Conservation (phyloP, 2,113 vertebrate species). For the Ictalurus furcatus region DNA sequence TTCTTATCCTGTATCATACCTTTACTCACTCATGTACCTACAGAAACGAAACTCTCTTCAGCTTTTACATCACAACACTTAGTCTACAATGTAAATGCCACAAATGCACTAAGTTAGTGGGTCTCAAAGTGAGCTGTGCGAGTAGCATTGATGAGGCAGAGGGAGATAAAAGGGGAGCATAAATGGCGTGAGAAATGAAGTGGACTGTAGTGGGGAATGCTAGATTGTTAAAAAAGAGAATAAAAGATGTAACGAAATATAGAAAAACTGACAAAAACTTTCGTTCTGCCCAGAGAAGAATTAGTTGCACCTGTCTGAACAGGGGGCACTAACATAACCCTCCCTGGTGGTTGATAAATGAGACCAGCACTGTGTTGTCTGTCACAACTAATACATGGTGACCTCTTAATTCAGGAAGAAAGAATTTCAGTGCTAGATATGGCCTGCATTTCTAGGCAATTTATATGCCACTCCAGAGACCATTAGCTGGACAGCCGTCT, state of each 20-base stretch:
- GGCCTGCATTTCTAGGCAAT: too few species aligned
- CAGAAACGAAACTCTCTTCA: neutral
- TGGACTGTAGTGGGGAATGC: neutral
- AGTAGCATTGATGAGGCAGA: neutral
- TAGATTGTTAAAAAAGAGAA: neutral
- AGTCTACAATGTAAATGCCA: neutral
- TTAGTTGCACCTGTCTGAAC: too few species aligned
- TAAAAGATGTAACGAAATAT: neutral
- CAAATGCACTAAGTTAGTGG: neutral
- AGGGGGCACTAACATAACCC: too few species aligned
- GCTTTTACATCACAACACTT: neutral
- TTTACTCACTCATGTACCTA: neutral
- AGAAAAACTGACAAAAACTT: neutral
- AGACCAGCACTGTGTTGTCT: too few species aligned
- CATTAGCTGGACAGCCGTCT: too few species aligned
- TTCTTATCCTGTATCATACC: slow-evolving; percentile 30
- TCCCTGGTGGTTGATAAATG: too few species aligned
- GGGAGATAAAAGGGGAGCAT: neutral
- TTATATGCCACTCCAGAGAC: too few species aligned
- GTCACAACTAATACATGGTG: too few species aligned
- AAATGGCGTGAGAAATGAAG: neutral
- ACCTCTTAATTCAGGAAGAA: too few species aligned
- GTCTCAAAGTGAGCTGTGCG: neutral
- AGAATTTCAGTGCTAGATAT: too few species aligned
- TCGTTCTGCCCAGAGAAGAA: too few species aligned